Conservation (phyloP, 1,140 invertebrate species). For the Apocrypta bakeri region DNA sequence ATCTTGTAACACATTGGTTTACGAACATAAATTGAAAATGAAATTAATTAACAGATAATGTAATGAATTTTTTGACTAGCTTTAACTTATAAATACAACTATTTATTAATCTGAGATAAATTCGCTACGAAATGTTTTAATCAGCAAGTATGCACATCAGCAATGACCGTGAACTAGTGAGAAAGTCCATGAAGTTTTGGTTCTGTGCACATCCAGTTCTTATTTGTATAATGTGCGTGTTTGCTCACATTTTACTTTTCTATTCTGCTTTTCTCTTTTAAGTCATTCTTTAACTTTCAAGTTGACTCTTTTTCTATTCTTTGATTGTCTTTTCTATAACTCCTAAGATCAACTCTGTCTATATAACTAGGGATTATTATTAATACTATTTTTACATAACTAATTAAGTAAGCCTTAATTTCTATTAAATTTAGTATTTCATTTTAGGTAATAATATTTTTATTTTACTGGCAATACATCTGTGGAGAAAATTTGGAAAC, state of each 20-base stretch:
- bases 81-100: not conserved
- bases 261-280: conserved; percentile 67
- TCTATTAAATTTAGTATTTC: conserved; percentile 32
- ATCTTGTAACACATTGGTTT: not conserved
- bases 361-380: conserved; percentile 8
- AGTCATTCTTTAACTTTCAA: conserved; percentile 58
- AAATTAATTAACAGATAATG: not conserved
- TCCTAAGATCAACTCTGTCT: not conserved
- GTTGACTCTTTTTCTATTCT: conserved; percentile 12
- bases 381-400: too few species aligned
- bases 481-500: conserved; percentile 49
- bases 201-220: conserved; percentile 72
- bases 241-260: conserved; percentile 70
- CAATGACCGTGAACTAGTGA: conserved; percentile 60
- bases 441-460: conserved; percentile 65
- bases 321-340: conserved; percentile 17
- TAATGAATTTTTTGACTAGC: not conserved
- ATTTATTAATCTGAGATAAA: not conserved
- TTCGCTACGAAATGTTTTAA: conserved; percentile 24
- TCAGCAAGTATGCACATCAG: conserved; percentile 27
- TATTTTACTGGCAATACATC: conserved; percentile 64
- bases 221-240: conserved; percentile 60
- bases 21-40: not conserved
- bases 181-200: conserved; percentile 71
- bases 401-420: not conserved